A percentile compares a stretch with the other conserved stretches of the same genome.
phyloP scores from a whole-genome alignment of 2,888 invertebrate species.

The Himalopsyche japonica region DNA sequence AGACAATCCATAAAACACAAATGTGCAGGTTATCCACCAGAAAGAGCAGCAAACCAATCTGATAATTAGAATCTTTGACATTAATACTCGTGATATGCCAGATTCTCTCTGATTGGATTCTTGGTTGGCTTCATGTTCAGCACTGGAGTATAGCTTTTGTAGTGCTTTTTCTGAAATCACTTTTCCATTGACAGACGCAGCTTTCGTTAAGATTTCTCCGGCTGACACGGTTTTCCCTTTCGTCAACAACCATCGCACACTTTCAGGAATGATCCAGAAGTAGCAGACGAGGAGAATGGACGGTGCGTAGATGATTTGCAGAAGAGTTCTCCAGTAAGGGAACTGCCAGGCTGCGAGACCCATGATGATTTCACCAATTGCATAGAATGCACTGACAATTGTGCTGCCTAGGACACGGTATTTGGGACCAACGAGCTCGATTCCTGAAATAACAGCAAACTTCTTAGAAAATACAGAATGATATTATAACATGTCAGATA shows the following conservation, averaged over 20 bases:
- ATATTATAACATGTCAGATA: too few species aligned
- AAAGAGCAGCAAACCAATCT: conserved; percentile 68
- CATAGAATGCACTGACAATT: conserved; percentile 65
- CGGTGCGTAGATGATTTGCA: conserved; percentile 69
- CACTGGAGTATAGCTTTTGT: conserved; percentile 25
- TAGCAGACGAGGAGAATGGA: conserved; percentile 67
- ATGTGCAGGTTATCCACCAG: conserved; percentile 79
- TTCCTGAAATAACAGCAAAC: conserved; percentile 52
- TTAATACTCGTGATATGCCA: conserved; percentile 52
- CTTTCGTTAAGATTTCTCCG: conserved; percentile 62
- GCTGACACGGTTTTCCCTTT: conserved; percentile 68
- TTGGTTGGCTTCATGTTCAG: background rate
- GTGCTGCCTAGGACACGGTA: conserved; percentile 69
- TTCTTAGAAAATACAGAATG: background rate
- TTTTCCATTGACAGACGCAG: conserved; percentile 59
- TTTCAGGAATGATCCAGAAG: conserved; percentile 70
- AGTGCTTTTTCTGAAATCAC: conserved; percentile 31
- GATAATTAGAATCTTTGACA: conserved; percentile 57
- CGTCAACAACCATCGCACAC: conserved; percentile 74
- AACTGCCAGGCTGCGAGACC: conserved; percentile 70
- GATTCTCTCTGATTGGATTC: background rate
- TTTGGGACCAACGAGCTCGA: conserved; percentile 70
- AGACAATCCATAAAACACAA: conserved; percentile 80
- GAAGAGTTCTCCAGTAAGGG: conserved; percentile 68
- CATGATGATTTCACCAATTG: conserved; percentile 63